phyloP scores from a whole-genome alignment of 1,140 invertebrate species.

The Zaprionus camerounensis region DNA sequence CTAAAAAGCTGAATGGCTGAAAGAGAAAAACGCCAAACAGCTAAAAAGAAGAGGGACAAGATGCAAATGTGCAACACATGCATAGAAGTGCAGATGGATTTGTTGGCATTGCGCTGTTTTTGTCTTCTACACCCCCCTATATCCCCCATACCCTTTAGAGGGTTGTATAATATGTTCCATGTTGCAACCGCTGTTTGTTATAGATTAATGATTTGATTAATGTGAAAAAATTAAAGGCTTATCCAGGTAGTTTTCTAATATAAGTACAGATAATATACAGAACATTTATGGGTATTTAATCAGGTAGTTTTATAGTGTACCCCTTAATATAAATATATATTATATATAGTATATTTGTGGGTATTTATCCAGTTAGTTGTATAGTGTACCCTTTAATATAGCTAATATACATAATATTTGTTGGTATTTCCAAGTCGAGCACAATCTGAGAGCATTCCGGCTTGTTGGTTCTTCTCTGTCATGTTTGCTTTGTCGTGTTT shows the following conservation, averaged over 20 bases:
- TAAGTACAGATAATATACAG: no score
- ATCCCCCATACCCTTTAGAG: constrained; percentile 41
- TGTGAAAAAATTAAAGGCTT: background rate
- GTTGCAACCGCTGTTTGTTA: background rate
- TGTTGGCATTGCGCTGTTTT: constrained; percentile 54
- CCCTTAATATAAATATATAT: no score
- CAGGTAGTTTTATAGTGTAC: no score
- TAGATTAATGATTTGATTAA: background rate
- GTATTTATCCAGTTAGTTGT: no score
- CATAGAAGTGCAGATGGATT: constrained; percentile 9
- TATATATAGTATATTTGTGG: no score
- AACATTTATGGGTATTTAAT: no score
- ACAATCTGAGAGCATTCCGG: background rate
- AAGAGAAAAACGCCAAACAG: background rate
- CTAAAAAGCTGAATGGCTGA: constrained; percentile 41
- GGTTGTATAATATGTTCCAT: no score
- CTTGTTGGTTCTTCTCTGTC: background rate
- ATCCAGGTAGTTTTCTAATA: no score
- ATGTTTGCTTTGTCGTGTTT: constrained; percentile 7
- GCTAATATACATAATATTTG: no score
- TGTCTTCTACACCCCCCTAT: background rate
- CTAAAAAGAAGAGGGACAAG: background rate
- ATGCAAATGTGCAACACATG: constrained; percentile 4
- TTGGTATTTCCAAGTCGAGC: no score
- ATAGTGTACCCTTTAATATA: no score